phyloP scores from a whole-genome alignment of 2,113 vertebrate genomes.

The Anseranas semipalmata region DNA sequence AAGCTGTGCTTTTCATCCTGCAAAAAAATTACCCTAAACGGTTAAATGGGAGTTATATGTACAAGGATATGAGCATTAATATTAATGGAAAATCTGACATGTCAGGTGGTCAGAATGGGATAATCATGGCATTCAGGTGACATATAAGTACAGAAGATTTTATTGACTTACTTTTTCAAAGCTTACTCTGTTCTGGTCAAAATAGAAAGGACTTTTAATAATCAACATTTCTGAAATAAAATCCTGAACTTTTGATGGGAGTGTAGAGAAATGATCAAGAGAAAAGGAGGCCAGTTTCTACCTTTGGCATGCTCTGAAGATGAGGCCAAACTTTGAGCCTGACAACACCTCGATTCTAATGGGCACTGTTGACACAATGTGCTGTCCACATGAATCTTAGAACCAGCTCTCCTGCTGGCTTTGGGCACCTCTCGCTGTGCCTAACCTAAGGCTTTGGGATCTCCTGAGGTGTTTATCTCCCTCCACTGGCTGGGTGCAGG shows the following conservation, averaged over 20 bases:
- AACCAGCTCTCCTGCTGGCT: not conserved
- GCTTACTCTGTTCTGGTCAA: not conserved
- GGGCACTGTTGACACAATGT: not conserved
- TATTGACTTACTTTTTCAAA: not conserved
- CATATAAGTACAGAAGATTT: not conserved
- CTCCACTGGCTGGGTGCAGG: not conserved
- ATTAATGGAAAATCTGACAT: not conserved
- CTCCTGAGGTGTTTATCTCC: not conserved
- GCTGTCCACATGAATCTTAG: not conserved
- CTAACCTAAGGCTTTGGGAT: not conserved
- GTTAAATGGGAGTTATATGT: constrained; percentile 21
- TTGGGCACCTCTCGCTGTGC: not conserved
- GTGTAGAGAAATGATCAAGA: not conserved
- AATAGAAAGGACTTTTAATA: not conserved
- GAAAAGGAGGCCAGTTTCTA: not conserved
- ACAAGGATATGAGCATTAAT: constrained; percentile 14
- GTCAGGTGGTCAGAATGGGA: not conserved
- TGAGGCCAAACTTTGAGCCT: not conserved
- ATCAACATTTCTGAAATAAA: not conserved
- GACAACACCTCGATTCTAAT: not conserved
- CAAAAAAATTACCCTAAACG: constrained; percentile 4
- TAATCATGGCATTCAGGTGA: not conserved
- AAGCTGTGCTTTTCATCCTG: constrained; percentile 27
- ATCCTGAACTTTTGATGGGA: not conserved
- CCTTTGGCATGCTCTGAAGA: not conserved